A percentile compares a stretch with the other conserved stretches of the same genome.
These are phyloP conservation scores for Hanleya hanleyi DNA, from an alignment of 2,888 invertebrate genomes.

Conservation along the genomic window DNA sequence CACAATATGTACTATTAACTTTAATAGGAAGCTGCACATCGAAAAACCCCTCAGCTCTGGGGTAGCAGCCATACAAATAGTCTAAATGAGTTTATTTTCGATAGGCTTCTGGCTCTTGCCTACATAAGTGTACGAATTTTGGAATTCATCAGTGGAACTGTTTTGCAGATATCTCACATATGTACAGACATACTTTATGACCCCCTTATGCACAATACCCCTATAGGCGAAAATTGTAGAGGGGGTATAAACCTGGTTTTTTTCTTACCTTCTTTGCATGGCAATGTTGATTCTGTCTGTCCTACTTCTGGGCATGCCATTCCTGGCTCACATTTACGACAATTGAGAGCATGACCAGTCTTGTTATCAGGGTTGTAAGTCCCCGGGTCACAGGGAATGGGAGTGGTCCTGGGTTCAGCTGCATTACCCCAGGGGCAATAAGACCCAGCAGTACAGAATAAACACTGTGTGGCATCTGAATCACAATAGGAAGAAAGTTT, in stretches of 20 bases:
- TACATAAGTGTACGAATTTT: too few species aligned
- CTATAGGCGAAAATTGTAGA: background rate
- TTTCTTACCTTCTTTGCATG: slow-evolving; percentile 64
- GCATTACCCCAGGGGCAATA: slow-evolving; percentile 66
- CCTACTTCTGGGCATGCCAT: slow-evolving; percentile 64
- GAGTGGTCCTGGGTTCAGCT: slow-evolving; percentile 55
- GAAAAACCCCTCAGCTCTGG: background rate
- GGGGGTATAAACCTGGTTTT: background rate
- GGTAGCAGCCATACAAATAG: too few species aligned
- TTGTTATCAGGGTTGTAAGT: slow-evolving; percentile 61
- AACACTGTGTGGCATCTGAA: slow-evolving; percentile 59
- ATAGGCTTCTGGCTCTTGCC: too few species aligned
- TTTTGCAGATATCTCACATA: background rate
- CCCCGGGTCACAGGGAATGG: slow-evolving; percentile 63
- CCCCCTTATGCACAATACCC: background rate
- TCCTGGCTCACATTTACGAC: slow-evolving; percentile 61
- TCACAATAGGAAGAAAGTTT: background rate
- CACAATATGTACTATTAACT: too few species aligned
- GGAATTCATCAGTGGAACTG: too few species aligned
- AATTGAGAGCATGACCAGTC: slow-evolving; percentile 65
- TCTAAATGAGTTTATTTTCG: too few species aligned
- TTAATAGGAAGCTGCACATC: background rate
- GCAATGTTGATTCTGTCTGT: slow-evolving; percentile 52
- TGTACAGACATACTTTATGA: background rate
- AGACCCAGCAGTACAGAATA: slow-evolving; percentile 61